Base-by-base conservation (phyloP, 2,888 invertebrate species). In the Malacosoma neustria region DNA sequence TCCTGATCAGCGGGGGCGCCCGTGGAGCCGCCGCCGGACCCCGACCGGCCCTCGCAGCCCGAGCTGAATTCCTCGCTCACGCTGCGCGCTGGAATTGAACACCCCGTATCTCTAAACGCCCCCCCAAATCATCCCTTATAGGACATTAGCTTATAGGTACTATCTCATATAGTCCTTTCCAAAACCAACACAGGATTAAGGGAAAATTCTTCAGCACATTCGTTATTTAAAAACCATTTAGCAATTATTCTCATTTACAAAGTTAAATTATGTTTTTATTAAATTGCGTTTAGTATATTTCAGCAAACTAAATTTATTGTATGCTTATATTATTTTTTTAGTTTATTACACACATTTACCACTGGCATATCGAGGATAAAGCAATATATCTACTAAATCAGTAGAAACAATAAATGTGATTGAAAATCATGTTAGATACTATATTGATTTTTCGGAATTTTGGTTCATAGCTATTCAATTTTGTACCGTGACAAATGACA, bases 41-140 rank as follows among this genome's bases (percentile, higher is more conserved):
- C 94, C 85, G 95, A 95, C 72, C 96, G 96, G 82, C 97, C 97
- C 80, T 98, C 98, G 75, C 95, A 94, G 56, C 93, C 94, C 81
- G 96, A 96, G 79, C 96, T 96, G 88, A 97, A 97, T 84, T 98
- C 98, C 87, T 98, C 98, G 68, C 97, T 97, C 82, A 97, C 95
- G 88, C 96, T 97, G 73, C 96, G 92, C 63, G 96, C 96, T 96
- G 89, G 55, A 84, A 22, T 22, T 22, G 5, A 22, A 77, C 70
- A 79, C 65, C 64, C 62, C 59, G 63, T 54, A 60, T 63, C 69
- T 70, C 76, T 77, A 67, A 68, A 69, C 61, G 53, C 72, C 73
- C 73, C 60, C 57, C 49, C 46, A 22, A 22, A 22, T 7, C 22
- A 22, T 9, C 22, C 22, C 22, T 22, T 9, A 9, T 7, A 9